phyloP scores from a whole-genome alignment of 1,140 invertebrate species.

The Neodiprion lecontei region DNA sequence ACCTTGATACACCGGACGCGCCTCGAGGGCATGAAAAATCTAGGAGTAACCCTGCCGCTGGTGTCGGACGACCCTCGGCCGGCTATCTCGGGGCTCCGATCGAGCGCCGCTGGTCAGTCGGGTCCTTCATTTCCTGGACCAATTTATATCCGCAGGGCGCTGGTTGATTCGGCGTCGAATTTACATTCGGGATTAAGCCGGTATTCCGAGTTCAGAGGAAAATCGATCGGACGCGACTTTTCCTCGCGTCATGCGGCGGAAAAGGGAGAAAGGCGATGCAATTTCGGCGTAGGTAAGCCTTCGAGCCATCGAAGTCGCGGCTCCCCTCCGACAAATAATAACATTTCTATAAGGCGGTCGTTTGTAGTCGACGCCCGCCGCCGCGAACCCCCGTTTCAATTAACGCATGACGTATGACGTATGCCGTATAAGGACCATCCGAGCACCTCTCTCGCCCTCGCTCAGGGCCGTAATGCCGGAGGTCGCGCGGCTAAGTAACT shows the following conservation, averaged over 20 bases:
- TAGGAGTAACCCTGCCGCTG: slow-evolving; percentile 18
- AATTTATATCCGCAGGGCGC: background rate
- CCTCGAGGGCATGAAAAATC: slow-evolving; percentile 57
- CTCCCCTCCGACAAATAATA: slow-evolving; percentile 55
- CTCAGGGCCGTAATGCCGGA: background rate
- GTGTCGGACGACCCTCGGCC: background rate
- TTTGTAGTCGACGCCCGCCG: slow-evolving; percentile 60
- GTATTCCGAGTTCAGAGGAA: slow-evolving; percentile 30
- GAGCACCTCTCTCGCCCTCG: slow-evolving; percentile 21
- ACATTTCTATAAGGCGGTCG: slow-evolving; percentile 63
- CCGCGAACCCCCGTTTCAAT: slow-evolving; percentile 60
- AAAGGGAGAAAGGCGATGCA: slow-evolving; percentile 21
- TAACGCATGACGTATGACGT: slow-evolving; percentile 65
- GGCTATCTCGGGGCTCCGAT: background rate
- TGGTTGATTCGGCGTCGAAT: background rate
- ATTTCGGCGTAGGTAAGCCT: slow-evolving; percentile 26
- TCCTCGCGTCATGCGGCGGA: slow-evolving; percentile 16
- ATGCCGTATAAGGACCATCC: slow-evolving; percentile 54
- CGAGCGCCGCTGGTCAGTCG: background rate
- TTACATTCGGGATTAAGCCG: slow-evolving; percentile 29
- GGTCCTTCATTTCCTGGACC: slow-evolving; percentile 3
- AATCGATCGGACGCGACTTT: background rate
- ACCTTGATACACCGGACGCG: slow-evolving; percentile 57
- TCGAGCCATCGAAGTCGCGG: slow-evolving; percentile 43
- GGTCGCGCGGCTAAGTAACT: slow-evolving; percentile 54